Conservation (phyloP, 2,113 vertebrate genomes). For the Corydoras sp. region DNA sequence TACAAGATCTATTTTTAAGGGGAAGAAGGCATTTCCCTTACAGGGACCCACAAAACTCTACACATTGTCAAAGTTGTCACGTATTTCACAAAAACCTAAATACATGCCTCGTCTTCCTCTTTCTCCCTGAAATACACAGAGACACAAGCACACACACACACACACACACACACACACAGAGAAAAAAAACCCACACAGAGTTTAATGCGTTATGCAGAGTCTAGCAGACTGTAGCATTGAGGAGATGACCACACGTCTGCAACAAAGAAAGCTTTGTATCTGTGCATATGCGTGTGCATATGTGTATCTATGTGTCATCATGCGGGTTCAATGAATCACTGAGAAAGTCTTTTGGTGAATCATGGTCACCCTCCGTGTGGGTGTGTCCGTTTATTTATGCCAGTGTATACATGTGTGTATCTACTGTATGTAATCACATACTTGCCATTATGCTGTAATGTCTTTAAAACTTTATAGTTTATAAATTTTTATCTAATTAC, state of each 20-base stretch:
- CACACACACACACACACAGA: slow-evolving; percentile 4
- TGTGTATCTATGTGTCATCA: slow-evolving; percentile 28
- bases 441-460: no score
- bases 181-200: neutral
- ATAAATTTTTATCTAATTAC: neutral
- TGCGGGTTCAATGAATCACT: slow-evolving; percentile 37
- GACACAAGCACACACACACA: slow-evolving; percentile 7
- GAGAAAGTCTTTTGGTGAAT: slow-evolving; percentile 19
- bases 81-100: no score
- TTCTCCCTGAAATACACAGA: neutral
- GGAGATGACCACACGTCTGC: slow-evolving; percentile 47
- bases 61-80: no score
- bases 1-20: no score
- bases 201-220: slow-evolving; percentile 46
- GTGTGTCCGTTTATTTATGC: slow-evolving; percentile 5
- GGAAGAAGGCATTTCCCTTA: no score
- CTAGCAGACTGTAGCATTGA: slow-evolving; percentile 45
- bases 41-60: no score
- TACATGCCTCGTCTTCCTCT: no score
- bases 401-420: slow-evolving; percentile 26
- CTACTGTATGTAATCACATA: slow-evolving; percentile 1
- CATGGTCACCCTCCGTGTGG: slow-evolving; percentile 5
- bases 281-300: slow-evolving; percentile 24
- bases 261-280: slow-evolving; percentile 66
- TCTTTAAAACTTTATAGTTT: no score